Evolutionary conservation across 2,888 invertebrate species (phyloP), one percentile per base, ranked within the genome.

Genomic region (Caenorhabditis plicata): DNA sequence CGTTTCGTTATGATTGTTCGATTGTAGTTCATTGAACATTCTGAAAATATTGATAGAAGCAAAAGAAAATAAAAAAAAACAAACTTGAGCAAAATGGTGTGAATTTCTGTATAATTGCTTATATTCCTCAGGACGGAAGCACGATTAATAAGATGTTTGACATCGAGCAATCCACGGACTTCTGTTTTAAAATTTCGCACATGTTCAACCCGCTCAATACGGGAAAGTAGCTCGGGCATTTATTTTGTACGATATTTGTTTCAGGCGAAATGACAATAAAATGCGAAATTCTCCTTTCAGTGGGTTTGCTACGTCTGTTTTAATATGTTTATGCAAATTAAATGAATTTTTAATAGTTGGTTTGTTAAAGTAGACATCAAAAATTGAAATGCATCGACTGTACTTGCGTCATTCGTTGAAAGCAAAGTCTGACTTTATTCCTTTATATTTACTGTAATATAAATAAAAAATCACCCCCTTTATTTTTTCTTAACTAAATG

Each of bases 161-260:
- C 67, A 43, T 75, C 75, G 50, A 73, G 57, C 19, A 54, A 17
- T 3, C 69, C 75, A 4, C 75, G 66, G 29, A 73, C 65, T 48
- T 75, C 64, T 1, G 55, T 56, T 26, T 50, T 31, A 31, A 64
- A 64, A 23, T 64, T 56, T 25, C 62, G 51, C 13, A 42, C 51
- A 52, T 56, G 51, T 49, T 62, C 55, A 19, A 56, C 62, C 27
- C 48, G 47, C 27, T 62, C 62, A 15, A 52, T 55, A 36, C 55
- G 49, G 51, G 46, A 50, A 20, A 61, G 29, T 19, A 61, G 43
- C 41, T 61, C 60, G 27, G 60, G 45, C 60, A 60, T 60, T 15
- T 33, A 31, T 48, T 44, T 43, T 48, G 32, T 20, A 47, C 35
- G 3, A 29, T 42, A 13, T 31, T 15, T 15, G 8, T 13, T 25